phyloP scores from a whole-genome alignment of 2,113 vertebrate genomes.

The Phylloscopus trochilus region DNA sequence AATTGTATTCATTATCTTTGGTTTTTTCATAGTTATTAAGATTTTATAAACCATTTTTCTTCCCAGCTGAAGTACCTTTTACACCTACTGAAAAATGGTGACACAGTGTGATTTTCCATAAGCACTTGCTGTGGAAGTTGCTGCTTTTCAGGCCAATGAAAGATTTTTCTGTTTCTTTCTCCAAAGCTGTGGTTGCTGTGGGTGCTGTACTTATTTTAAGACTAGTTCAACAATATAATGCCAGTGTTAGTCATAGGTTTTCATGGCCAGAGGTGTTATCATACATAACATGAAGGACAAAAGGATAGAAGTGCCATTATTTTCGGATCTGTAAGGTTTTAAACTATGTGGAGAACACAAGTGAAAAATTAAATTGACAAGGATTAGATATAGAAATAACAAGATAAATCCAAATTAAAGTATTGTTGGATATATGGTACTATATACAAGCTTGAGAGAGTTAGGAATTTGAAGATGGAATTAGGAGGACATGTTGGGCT shows the following conservation, averaged over 20 bases:
- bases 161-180: not conserved
- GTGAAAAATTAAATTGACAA: not conserved
- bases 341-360: not conserved
- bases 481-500: not conserved
- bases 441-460: not conserved
- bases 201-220: slow-evolving; percentile 13
- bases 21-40: not conserved
- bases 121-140: not conserved
- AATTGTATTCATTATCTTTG: not conserved
- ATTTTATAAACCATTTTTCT: not conserved
- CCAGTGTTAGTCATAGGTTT: not conserved
- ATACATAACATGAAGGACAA: not conserved
- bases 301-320: not conserved
- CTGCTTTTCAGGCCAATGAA: not conserved
- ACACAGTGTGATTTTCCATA: not conserved
- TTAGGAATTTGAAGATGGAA: not conserved
- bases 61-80: not conserved
- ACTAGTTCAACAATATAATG: not conserved
- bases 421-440: not conserved
- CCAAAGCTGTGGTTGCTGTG: not conserved
- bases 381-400: not conserved
- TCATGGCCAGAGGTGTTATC: not conserved
- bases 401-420: not conserved
- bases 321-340: not conserved
- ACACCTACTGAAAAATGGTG: not conserved